Evolutionary conservation across 2,888 invertebrate genomes (phyloP), one percentile per base, ranked within the genome.

Genomic region (Papilio demoleus): DNA sequence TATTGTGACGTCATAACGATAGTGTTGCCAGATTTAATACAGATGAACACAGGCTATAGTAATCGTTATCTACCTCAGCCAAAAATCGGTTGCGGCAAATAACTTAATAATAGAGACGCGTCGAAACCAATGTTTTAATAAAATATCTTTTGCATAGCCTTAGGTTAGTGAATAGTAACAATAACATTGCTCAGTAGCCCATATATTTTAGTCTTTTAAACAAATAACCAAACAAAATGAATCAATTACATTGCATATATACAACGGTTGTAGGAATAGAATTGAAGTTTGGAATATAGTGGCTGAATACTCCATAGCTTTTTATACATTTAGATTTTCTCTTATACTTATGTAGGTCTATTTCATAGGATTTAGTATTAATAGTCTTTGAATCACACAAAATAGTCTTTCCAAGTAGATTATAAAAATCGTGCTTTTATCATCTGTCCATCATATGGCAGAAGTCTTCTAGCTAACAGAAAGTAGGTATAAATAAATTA

Each of bases 271-370:
- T 40, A 53, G 60, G 31, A 14, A 50, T 67, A 64, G 58, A 36
- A 19, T 34, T 34, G 53, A 50, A 42, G 50, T 60, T 61, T 38
- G 34, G 31, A 60, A 50, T 9, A 40, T 65, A 69, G 53, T 50
- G 6, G 64, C 68, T 60, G n/a, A 68, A 68, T 65, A 68, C 64
- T 64, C 59, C 40, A 59, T 66, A 68, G 68, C 64, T 61, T 69
- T 68, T 69, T 69, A 65, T 69, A 69, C 65, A 12, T n/a, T 63
- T 67, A 56, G 47, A 50, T 42, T 63, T 64, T 31, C 36, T 64
- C 31, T n/a, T 65, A 19, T 40, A 60, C 19, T 36, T 45, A n/a
- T 36, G 56, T 68, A 69, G 65, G 8, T 60, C 36, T 67, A 31
- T 17, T 14, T 14, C 38, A 61, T 67, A 62, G 50, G 17, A 19